Percentiles rank a stretch among this genome's conserved stretches.
phyloP scores from a whole-genome alignment of 1,140 invertebrate genomes.

The Propsilocerus akamusi region DNA sequence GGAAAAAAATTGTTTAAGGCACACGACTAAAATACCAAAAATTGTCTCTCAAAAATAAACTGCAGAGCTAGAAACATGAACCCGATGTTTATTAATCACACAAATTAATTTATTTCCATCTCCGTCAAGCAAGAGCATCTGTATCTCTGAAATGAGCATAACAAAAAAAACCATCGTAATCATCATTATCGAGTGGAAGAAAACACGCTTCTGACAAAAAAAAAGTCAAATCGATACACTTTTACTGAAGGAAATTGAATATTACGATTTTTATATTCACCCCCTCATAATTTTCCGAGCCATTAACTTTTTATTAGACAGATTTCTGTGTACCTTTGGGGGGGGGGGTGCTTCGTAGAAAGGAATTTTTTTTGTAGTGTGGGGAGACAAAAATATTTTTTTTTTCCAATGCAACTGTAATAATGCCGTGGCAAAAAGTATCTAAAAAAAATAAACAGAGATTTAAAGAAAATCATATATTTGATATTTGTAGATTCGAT shows the following conservation, averaged over 20 bases:
- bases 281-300: slow-evolving; percentile 1
- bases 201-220: neutral
- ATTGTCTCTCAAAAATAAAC: slow-evolving; percentile 2
- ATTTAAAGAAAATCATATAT: too few relatives aligned
- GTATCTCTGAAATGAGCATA: neutral
- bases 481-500: too few relatives aligned
- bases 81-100: neutral
- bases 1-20: neutral
- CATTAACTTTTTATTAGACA: neutral
- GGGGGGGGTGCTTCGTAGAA: neutral
- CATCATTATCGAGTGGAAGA: neutral
- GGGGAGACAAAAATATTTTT: neutral
- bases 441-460: too few relatives aligned
- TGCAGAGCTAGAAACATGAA: neutral
- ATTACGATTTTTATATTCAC: neutral
- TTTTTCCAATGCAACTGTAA: too few relatives aligned
- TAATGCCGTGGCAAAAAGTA: too few relatives aligned
- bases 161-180: neutral
- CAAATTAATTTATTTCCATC: too few relatives aligned
- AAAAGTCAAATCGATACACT: too few relatives aligned
- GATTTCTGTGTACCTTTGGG: neutral
- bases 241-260: slow-evolving; percentile 1
- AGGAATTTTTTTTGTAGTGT: neutral
- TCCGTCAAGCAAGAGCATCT: neutral
- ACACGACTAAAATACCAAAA: slow-evolving; percentile 3